Evolutionary conservation across 2,888 invertebrate species (phyloP), one percentile per base, ranked within the genome.

Genomic region (Sinotaia quadrata): DNA sequence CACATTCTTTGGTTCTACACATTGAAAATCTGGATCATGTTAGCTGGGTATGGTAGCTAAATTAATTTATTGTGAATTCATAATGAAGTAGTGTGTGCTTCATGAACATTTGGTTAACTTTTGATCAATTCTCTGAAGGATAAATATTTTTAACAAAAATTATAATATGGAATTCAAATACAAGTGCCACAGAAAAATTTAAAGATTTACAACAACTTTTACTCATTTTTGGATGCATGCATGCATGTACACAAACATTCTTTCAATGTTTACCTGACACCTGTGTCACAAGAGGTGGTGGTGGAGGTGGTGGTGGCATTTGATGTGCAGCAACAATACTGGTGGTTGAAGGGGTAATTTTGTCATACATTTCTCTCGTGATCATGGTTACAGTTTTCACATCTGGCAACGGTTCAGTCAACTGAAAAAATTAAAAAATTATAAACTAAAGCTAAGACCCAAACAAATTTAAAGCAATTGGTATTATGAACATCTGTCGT

Each of bases 311-410:
- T 27, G 88, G 95, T 66, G 95, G 94, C 78, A 93, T 92, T 82
- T 92, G 92, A 27, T 93, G 94, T 87, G 93, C 93, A 75, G 89
- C 69, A 4, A 77, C 72, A 34, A 73, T 56, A 4, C 37, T 41
- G n/a, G 71, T 69, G 8, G 68, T 72, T 7, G 92, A 92, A 49
- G 91, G 91, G 71, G 93, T 78, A 5, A 85, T 79, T 68, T 94
- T 94, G 77, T 95, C 93, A 89, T 96, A 97, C 86, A 92, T 93
- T 85, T 95, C 95, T 87, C 95, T 94, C 71, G 93, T 93, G 81
- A 97, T 95, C 72, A 97, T 89, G 76, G 94, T 95, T 51, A 97
- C 94, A 0, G 95, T 96, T 87, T 94, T 86, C 68, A 79, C 84
- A 41, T 78, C 75, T 24, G 61, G 24, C 2, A 49, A 21, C 5